phyloP scores from a whole-genome alignment of 1,140 invertebrate species.

The Amyelois transitella region DNA sequence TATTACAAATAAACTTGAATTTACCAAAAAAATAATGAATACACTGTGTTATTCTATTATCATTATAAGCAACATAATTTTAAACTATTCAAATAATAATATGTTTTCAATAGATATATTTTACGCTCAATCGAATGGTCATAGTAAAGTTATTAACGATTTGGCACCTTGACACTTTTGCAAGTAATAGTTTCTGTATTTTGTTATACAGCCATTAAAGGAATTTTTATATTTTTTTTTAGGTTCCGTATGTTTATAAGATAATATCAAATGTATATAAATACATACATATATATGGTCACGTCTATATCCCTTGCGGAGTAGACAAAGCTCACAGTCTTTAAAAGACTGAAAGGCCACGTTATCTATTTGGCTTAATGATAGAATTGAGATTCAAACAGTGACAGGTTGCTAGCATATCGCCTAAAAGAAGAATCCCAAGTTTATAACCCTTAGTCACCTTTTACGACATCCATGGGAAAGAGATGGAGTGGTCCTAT shows the following conservation, averaged over 20 bases:
- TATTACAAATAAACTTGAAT: too few species aligned
- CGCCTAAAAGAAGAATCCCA: too few species aligned
- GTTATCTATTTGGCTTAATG: too few species aligned
- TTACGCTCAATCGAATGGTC: neutral
- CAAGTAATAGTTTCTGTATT: neutral
- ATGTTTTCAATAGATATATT: conserved; percentile 1
- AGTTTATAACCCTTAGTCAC: too few species aligned
- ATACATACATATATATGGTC: neutral
- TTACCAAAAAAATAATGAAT: neutral
- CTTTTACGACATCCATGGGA: too few species aligned
- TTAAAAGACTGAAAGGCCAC: too few species aligned
- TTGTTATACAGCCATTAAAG: neutral
- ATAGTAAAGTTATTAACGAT: neutral
- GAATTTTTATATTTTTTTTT: neutral
- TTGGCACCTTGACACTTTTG: neutral
- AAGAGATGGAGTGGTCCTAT: too few species aligned
- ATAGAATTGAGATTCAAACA: too few species aligned
- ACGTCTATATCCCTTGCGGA: too few species aligned
- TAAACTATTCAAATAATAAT: neutral
- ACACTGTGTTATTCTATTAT: neutral
- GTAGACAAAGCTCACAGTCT: too few species aligned
- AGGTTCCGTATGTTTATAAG: neutral
- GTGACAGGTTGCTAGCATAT: too few species aligned
- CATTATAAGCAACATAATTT: neutral
- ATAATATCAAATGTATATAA: neutral